phyloP scores from a whole-genome alignment of 2,888 invertebrate species.

The Achlya flavicornis region DNA sequence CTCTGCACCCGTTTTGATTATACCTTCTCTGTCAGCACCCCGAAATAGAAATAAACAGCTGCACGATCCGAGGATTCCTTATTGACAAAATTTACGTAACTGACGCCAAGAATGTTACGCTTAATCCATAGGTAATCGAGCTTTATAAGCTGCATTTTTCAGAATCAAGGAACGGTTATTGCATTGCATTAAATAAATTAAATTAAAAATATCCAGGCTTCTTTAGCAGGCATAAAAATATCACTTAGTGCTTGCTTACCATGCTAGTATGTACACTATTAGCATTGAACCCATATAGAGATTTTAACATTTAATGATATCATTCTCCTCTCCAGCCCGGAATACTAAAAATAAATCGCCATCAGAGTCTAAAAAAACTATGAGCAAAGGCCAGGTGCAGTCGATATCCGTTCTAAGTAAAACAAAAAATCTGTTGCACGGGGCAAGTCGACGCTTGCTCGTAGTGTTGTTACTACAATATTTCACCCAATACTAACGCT shows the following conservation, averaged over 20 bases:
- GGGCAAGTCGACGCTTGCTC: slow-evolving; percentile 42
- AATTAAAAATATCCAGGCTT: too few species aligned
- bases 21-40: slow-evolving; percentile 74
- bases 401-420: slow-evolving; percentile 63
- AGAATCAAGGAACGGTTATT: too few species aligned
- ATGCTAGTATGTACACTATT: too few species aligned
- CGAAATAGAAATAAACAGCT: slow-evolving; percentile 70
- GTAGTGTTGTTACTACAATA: slow-evolving; percentile 29
- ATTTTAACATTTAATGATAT: too few species aligned
- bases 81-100: slow-evolving; percentile 26
- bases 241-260: too few species aligned
- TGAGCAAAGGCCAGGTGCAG: slow-evolving; percentile 71
- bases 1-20: slow-evolving; percentile 72
- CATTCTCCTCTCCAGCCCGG: background rate
- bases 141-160: too few species aligned
- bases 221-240: too few species aligned
- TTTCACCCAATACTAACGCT: slow-evolving; percentile 35
- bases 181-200: too few species aligned
- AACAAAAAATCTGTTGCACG: slow-evolving; percentile 57
- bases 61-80: slow-evolving; percentile 19
- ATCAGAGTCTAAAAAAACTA: slow-evolving; percentile 43
- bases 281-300: too few species aligned
- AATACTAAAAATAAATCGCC: slow-evolving; percentile 27
- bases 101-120: slow-evolving; percentile 12
- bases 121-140: background rate